Percentiles rank a stretch among this genome's conserved stretches.
phyloP scores from a whole-genome alignment of 2,797 vertebrate species.

The Pelobates cultripes region DNA sequence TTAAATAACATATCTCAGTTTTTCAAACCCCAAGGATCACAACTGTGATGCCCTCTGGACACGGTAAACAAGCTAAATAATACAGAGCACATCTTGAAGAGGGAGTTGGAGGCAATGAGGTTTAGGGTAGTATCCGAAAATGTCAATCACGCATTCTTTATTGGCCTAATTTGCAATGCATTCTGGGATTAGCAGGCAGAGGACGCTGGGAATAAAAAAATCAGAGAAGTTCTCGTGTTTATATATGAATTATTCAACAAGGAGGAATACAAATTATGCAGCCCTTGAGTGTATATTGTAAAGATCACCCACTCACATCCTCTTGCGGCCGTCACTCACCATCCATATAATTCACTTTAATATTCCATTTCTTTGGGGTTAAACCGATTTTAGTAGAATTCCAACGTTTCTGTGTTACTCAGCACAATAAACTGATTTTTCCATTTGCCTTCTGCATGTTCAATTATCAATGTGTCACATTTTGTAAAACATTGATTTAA shows the following conservation, averaged over 20 bases:
- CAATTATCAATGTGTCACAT: slow-evolving; percentile 12
- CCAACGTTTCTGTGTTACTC: neutral
- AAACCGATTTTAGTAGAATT: neutral
- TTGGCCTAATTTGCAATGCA: neutral
- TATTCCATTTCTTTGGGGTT: neutral
- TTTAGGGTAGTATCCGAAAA: neutral
- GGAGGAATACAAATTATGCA: no score
- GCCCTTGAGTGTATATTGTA: no score
- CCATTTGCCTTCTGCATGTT: slow-evolving; percentile 8
- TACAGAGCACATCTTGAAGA: neutral
- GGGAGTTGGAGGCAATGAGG: neutral
- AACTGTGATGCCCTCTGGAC: neutral
- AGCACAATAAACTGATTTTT: neutral
- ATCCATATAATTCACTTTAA: neutral
- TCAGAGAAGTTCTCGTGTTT: no score
- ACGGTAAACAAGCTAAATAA: neutral
- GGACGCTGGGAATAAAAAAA: no score
- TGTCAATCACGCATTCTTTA: neutral
- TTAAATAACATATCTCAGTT: neutral
- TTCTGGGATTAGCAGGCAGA: neutral
- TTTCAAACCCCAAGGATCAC: neutral
- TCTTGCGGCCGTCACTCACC: no score
- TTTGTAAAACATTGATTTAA: slow-evolving; percentile 48
- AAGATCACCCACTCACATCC: no score
- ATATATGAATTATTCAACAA: no score